phyloP scores from a whole-genome alignment of 2,113 vertebrate species.

The Agapornis roseicollis region DNA sequence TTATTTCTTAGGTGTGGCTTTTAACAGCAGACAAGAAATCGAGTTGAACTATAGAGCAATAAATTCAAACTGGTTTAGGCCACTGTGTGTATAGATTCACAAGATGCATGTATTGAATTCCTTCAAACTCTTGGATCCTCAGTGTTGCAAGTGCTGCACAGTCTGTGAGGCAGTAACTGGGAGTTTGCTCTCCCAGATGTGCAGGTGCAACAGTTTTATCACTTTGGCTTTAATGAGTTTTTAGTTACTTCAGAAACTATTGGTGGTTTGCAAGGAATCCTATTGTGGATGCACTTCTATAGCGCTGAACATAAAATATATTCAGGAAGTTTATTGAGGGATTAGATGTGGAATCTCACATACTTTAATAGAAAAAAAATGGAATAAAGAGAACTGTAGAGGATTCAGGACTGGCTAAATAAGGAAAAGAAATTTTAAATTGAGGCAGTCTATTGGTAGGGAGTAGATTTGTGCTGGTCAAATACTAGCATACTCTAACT shows the following conservation, averaged over 20 bases:
- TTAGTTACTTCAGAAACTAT: background rate
- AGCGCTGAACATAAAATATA: background rate
- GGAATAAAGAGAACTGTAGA: background rate
- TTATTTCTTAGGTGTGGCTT: background rate
- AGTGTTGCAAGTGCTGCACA: background rate
- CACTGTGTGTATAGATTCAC: background rate
- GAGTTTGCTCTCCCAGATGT: background rate
- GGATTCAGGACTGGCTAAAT: background rate
- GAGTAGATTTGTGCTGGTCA: background rate
- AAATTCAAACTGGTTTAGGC: background rate
- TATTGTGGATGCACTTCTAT: background rate
- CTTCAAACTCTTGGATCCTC: constrained; percentile 4
- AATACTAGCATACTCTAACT: background rate
- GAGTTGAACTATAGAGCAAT: background rate
- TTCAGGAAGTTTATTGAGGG: background rate
- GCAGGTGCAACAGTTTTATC: background rate
- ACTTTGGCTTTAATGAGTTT: background rate
- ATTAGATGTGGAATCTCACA: background rate
- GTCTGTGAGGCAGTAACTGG: background rate
- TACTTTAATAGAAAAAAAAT: background rate
- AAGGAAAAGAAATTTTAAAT: background rate
- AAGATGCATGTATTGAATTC: background rate
- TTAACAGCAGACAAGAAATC: background rate
- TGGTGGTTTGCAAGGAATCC: background rate
- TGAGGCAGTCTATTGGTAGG: background rate